A percentile compares a stretch with the other conserved stretches of the same genome.
Conservation (phyloP, 1,140 invertebrate genomes). For the Drosophila persimilis region DNA sequence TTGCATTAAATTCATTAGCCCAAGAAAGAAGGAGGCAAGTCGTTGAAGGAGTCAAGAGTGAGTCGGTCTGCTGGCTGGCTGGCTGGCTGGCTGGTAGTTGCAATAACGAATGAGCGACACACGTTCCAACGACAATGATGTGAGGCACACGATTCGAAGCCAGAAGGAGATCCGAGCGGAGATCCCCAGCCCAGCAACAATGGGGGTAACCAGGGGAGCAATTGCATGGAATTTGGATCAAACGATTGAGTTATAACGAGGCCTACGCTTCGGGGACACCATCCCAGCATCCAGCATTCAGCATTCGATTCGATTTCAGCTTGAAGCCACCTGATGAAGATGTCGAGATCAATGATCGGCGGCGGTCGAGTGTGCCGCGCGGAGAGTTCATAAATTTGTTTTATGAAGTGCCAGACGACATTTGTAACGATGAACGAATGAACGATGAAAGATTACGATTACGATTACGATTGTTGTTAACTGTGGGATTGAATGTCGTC, state of each 20-base stretch:
- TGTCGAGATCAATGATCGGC: slow-evolving; percentile 79
- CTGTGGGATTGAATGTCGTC: no score
- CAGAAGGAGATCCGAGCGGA: slow-evolving; percentile 15
- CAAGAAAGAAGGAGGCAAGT: slow-evolving; percentile 28
- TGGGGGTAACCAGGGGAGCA: slow-evolving; percentile 78
- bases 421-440: slow-evolving; percentile 70
- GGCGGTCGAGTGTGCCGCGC: slow-evolving; percentile 22
- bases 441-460: slow-evolving; percentile 61
- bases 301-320: no score
- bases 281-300: slow-evolving; percentile 18
- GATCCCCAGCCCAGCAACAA: slow-evolving; percentile 45
- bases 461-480: slow-evolving; percentile 27
- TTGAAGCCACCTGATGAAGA: slow-evolving; percentile 71
- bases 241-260: slow-evolving; percentile 75
- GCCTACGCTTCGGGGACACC: slow-evolving; percentile 34
- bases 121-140: slow-evolving; percentile 61
- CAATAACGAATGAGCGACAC: slow-evolving; percentile 50
- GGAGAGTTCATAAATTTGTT: slow-evolving; percentile 80
- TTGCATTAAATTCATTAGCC: slow-evolving; percentile 79
- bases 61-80: no score
- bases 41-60: not conserved
- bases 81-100: slow-evolving; percentile 29
- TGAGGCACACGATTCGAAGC: slow-evolving; percentile 33
- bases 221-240: slow-evolving; percentile 80
- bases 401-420: slow-evolving; percentile 79